Evolutionary conservation across 2,888 invertebrate genomes (phyloP).

Genomic region (Dryococelus australis): DNA sequence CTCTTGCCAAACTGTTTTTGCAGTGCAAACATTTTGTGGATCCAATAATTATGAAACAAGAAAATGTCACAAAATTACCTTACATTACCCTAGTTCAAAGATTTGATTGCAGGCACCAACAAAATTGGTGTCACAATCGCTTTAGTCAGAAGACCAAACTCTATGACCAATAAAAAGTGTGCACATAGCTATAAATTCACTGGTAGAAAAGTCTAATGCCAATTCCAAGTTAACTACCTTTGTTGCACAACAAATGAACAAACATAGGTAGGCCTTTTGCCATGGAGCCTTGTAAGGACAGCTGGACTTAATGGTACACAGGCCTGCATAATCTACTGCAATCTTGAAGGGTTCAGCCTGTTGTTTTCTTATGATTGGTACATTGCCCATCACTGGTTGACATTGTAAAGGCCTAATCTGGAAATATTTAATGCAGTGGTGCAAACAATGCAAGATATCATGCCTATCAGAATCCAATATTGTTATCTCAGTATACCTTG

Average conservation of each 20-base stretch:
- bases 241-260: conserved; percentile 44
- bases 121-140: no score
- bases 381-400: conserved; percentile 1
- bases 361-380: background rate
- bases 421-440: background rate
- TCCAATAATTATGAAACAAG: no score
- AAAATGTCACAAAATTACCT: no score
- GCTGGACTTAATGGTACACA: conserved; percentile 34
- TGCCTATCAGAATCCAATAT: background rate
- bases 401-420: background rate
- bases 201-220: conserved; percentile 45
- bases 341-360: background rate
- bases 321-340: background rate
- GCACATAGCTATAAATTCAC: conserved; percentile 46
- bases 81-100: no score
- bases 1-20: no score
- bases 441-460: background rate
- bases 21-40: no score
- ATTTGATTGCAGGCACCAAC: no score
- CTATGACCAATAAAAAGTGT: conserved; percentile 46
- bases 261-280: conserved; percentile 46
- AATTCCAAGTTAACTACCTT: conserved; percentile 47
- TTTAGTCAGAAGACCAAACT: no score
- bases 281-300: conserved; percentile 41
- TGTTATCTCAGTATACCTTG: background rate